Base-by-base conservation (phyloP, 2,888 invertebrate genomes). In the Mythimna loreyi region DNA sequence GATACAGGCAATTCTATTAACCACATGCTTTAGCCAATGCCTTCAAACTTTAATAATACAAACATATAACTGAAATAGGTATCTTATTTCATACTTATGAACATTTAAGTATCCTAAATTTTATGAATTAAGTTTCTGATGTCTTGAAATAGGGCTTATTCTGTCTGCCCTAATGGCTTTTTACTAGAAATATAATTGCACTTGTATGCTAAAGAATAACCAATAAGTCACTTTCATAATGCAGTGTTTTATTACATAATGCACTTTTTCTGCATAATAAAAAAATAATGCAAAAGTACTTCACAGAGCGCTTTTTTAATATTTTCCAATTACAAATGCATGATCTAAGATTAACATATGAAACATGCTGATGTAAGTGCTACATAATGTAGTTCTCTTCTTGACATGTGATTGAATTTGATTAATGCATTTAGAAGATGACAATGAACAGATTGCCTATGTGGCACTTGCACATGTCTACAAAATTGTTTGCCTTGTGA, bases 391-490 rank as follows among this genome's bases (percentile, higher is more conserved):
- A 19, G 7, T 40, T 50, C 19, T 16, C 11, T 11, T 19, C n/a
- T 19, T 30, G 8, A 47, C 19, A 45, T 60, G 49, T 36, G 55
- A 56, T 67, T 75, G 23, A 23, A 33, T 59, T 49, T 58, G 19
- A 23, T 23, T n/a, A 47, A 30, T 62, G 50, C 50, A 56, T 52
- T 60, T 33, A 52, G 28, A 47, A 58, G 13, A 23, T 28, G 47
- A 36, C 43, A 59, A 30, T 45, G 28, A 56, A 50, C n/a, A 63
- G 36, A 57, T 70, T 77, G 82, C 78, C 28, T 81, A 78, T 78
- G 78, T 78, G 78, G 78, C 78, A 78, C 2, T n/a, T 62, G 67
- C 67, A 81, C 66, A 72, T 71, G 67, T 67, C 40, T 53, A 9
- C 36, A 61, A 56, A 59, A 5, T 5, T 52, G 5, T 43, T 25